A percentile compares a stretch with the other conserved stretches of the same genome.
phyloP scores from a whole-genome alignment of 2,888 invertebrate species.

The Amiota communis region DNA sequence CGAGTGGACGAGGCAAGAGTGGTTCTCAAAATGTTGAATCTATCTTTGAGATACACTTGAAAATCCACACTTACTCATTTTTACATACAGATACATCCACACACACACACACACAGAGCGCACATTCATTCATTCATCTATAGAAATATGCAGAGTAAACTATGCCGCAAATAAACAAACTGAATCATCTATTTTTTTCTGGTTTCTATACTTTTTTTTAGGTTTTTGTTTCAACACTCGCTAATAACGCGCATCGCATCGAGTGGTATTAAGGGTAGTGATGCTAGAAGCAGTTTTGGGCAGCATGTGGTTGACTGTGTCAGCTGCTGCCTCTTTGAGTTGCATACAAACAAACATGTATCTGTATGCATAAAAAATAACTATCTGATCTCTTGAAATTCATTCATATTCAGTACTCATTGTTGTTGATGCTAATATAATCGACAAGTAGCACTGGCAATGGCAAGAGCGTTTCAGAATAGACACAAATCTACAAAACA shows the following conservation, averaged over 20 bases:
- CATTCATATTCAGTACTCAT: conserved; percentile 52
- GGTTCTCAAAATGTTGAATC: conserved; percentile 20
- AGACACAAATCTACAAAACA: not conserved
- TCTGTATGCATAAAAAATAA: conserved; percentile 14
- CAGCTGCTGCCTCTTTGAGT: conserved; percentile 11
- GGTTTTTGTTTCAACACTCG: not conserved
- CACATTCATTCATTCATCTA: too few relatives aligned
- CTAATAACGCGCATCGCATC: conserved; percentile 10
- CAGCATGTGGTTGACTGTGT: not conserved
- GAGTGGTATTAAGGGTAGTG: not conserved
- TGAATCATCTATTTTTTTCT: conserved; percentile 42
- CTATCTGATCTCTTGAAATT: conserved; percentile 51
- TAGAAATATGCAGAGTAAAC: conserved; percentile 5
- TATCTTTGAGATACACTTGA: conserved; percentile 24
- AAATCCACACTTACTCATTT: not conserved
- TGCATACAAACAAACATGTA: not conserved
- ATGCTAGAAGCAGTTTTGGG: not conserved
- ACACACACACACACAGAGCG: not conserved
- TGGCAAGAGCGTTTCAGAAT: conserved; percentile 38
- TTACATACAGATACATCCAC: not conserved
- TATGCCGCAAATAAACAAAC: conserved; percentile 43
- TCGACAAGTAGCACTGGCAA: conserved; percentile 37
- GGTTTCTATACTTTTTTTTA: conserved; percentile 1
- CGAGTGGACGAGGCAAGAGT: not conserved
- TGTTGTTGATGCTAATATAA: conserved; percentile 42